These are phyloP conservation scores for Ameiurus melas DNA, from an alignment of 2,113 vertebrate genomes.

Conservation along the genomic window DNA sequence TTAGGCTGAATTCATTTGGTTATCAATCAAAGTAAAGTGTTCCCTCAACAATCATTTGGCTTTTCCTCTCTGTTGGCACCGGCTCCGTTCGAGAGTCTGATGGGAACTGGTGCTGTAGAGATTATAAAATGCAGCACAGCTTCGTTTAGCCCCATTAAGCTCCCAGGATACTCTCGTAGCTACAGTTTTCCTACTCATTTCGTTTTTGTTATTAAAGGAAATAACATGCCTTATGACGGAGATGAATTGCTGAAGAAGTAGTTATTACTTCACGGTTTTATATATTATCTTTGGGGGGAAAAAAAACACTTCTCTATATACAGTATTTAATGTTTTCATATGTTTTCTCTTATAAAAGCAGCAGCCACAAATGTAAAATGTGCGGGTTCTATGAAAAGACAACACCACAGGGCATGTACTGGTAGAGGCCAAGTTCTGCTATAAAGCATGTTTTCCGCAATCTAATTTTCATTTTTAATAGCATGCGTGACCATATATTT, in stretches of 20 bases:
- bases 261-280: background rate
- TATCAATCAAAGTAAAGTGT: conserved; percentile 38
- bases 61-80: conserved; percentile 25
- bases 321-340: background rate
- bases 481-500: background rate
- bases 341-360: background rate
- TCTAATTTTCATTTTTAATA: background rate
- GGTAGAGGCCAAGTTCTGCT: background rate
- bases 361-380: background rate
- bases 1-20: conserved; percentile 45
- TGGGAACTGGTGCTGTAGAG: conserved; percentile 5
- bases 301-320: too few species aligned
- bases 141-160: background rate
- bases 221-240: background rate
- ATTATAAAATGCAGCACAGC: background rate
- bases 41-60: conserved; percentile 33
- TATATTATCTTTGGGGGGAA: too few species aligned
- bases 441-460: background rate
- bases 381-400: background rate
- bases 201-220: background rate
- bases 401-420: background rate
- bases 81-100: background rate
- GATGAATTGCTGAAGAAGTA: background rate
- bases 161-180: background rate
- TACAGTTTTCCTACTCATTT: background rate